Evolutionary conservation across 2,113 vertebrate genomes (phyloP).

Genomic region (Oncorhynchus clarkii): DNA sequence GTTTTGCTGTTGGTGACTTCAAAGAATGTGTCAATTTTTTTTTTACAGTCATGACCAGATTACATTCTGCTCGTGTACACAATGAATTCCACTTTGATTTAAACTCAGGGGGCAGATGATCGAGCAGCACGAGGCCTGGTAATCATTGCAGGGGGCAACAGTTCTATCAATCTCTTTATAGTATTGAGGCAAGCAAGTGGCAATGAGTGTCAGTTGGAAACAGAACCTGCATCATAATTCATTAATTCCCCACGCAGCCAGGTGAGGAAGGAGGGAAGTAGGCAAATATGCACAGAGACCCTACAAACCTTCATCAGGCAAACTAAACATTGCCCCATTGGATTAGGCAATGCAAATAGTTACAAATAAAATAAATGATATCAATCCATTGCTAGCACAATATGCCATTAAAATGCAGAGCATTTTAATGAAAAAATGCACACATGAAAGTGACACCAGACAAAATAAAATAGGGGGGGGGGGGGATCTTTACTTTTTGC

Average conservation of each 20-base stretch:
- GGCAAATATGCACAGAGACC: background rate
- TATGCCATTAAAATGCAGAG: background rate
- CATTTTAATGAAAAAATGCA: too few species aligned
- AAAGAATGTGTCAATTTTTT: constrained; percentile 3
- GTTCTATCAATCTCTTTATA: background rate
- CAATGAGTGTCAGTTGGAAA: background rate
- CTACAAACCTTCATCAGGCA: background rate
- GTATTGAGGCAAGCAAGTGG: background rate
- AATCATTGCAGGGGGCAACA: background rate
- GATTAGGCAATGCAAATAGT: background rate
- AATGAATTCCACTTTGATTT: background rate
- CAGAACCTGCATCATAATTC: background rate
- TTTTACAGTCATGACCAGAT: constrained; percentile 1
- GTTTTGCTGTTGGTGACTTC: background rate
- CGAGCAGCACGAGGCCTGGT: background rate
- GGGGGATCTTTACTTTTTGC: background rate
- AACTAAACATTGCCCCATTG: background rate
- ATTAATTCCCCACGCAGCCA: background rate
- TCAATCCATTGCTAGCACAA: background rate
- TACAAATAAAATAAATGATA: too few species aligned
- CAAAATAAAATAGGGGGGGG: too few species aligned
- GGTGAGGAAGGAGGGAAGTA: background rate
- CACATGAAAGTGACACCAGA: too few species aligned
- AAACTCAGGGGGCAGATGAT: background rate
- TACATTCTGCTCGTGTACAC: background rate